Percentiles rank a stretch among this genome's conserved stretches.
Conservation (phyloP, 2,113 vertebrate genomes). For the Fregata magnificens region DNA sequence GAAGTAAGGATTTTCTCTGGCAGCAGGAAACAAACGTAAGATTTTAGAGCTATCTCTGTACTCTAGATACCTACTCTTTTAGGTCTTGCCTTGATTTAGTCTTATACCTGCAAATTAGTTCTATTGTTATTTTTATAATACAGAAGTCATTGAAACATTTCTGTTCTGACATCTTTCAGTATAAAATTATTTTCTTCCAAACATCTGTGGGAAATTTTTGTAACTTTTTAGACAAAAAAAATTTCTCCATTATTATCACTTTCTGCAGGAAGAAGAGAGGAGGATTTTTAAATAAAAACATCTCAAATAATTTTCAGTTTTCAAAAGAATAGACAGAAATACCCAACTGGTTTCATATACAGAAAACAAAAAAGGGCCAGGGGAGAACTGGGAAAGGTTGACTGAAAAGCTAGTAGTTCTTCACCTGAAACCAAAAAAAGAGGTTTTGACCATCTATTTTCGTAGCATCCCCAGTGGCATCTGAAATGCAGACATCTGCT, state of each 20-base stretch:
- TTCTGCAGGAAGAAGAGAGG: background rate
- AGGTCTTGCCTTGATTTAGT: background rate
- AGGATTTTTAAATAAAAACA: background rate
- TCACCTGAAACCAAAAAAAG: background rate
- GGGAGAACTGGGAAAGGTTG: background rate
- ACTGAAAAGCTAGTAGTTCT: background rate
- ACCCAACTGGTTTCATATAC: background rate
- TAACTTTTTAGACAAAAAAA: background rate
- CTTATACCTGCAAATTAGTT: background rate
- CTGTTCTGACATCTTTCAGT: background rate
- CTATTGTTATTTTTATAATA: background rate
- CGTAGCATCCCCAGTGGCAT: background rate
- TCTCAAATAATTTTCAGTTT: background rate
- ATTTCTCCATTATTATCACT: background rate
- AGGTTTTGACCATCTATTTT: background rate
- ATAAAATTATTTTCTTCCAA: background rate
- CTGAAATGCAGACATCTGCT: conserved; percentile 4
- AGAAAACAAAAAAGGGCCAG: background rate
- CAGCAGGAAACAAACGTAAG: background rate
- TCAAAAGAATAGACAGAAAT: background rate
- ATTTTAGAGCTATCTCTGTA: background rate
- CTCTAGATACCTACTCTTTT: background rate
- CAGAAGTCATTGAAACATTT: background rate
- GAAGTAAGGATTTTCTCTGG: background rate
- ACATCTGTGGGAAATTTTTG: background rate